Base-by-base conservation (phyloP, 2,888 invertebrate genomes). In the Tetanocera ferruginea region DNA sequence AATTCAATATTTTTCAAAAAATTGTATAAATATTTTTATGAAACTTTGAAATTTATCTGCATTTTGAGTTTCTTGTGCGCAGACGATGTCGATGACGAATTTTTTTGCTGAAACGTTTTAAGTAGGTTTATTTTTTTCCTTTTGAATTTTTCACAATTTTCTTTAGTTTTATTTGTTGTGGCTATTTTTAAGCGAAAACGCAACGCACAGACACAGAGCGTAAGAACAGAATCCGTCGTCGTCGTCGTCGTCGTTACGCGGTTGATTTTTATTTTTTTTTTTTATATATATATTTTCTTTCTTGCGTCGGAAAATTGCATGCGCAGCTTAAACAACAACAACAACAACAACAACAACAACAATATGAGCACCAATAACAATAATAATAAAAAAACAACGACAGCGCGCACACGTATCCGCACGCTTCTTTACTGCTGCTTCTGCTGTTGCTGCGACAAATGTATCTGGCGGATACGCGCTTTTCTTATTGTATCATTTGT, bases 321-420 rank as follows among this genome's bases (percentile, higher is more conserved):
- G 77, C 72, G 66, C 80, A 76, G 62, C 57, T 69, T 51, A 60
- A 67, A 72, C 73, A 80, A 78, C 77, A 79, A 80, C 81, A 81
- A 78, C 75, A 81, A 80, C 67, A 78, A 76, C 69, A 79, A 79
- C 75, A 80, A 80, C 74, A 81, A 78, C 75, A 81, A 80, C 67
- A 78, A 76, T 66, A 79, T 78, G 73, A 80, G 80, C 74, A 78
- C 76, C 79, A 80, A 78, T 79, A 79, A 77, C 55, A 72, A 77
- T 66, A 72, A 67, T 62, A 64, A 66, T 23, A 64, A 66, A 55
- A 72, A 49, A 67, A 28, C 60, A 60, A 25, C 64, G 64, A 34
- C 75, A 76, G 76, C 52, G 60, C 74, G 80, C 79, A 79, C 80
- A 49, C 67, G 37, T 67, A 78, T 77, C 76, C 80, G 78, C 81